Base-by-base conservation (phyloP, 2,797 vertebrate genomes). In the Martes flavigula region DNA sequence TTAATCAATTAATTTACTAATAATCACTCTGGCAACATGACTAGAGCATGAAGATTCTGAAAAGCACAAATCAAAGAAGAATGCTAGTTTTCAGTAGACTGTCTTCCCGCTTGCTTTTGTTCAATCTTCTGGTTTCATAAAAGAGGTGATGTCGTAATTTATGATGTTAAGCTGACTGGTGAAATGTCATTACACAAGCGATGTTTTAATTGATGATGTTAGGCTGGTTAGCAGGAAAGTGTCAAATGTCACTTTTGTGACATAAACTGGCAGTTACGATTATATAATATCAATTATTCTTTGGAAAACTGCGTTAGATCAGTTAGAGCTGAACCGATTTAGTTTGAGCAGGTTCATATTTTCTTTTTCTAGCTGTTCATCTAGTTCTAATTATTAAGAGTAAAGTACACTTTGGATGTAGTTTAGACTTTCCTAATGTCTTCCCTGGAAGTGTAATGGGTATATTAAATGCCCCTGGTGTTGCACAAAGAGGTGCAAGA, bases 221-320 rank as follows among this genome's bases (percentile, higher is more conserved):
- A 98, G 97, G 88, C 97, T 98, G 88, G 97, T 97, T 98, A 98
- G 97, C 96, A 94, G 95, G 81, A 98, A 98, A 97, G 98, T 98
- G 97, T 98, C 98, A 98, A 98, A 98, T 98, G 98, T 98, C 98
- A 97, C 98, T 98, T 98, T 94, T 81, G 91, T 98, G 98, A 98
- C 98, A 98, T 98, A 98, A 99, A 98, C 98, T 98, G 98, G 97
- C 98, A 97, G 96, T 99, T 99, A 99, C 0, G 93, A 98, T 98
- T 98, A 99, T 99, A 98, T 98, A 99, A 98, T 98, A 99, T 98
- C 98, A 98, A 98, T 99, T 99, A 98, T 98, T 98, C 98, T 96
- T 98, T 95, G 90, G 97, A 97, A 98, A 99, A 98, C 90, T 93
- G 48, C 97, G 97, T 98, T 98, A 98, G 97, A 98, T 98, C 97